A percentile compares a stretch with the other conserved stretches of the same genome.
Evolutionary conservation across 2,797 vertebrate species (phyloP).

Genomic region (Meda fulgida): DNA sequence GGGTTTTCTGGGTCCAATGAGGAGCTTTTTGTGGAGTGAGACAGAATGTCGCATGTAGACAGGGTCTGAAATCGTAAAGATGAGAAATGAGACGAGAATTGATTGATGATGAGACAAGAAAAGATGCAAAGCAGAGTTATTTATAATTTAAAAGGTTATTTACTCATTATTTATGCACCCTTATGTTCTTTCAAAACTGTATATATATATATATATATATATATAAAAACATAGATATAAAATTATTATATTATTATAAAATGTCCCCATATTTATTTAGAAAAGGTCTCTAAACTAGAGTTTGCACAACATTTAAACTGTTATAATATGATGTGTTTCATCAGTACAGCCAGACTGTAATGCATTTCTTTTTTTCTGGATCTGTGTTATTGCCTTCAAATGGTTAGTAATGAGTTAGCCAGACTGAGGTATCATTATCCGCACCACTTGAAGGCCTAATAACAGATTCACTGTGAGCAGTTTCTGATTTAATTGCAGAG

Average conservation of each 20-base stretch:
- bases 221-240: too few species aligned
- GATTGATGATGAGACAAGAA: too few species aligned
- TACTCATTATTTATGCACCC: background rate
- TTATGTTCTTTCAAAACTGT: too few species aligned
- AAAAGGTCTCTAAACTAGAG: background rate
- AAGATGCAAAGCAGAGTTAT: background rate
- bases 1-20: constrained; percentile 18
- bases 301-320: background rate
- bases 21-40: constrained; percentile 22
- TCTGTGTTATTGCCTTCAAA: constrained; percentile 38
- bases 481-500: constrained; percentile 42
- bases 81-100: background rate
- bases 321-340: background rate
- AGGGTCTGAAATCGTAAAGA: background rate
- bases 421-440: constrained; percentile 34
- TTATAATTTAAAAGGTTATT: background rate
- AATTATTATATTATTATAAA: background rate
- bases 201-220: background rate
- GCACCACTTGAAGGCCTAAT: constrained; percentile 15
- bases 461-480: constrained; percentile 26
- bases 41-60: background rate
- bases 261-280: background rate
- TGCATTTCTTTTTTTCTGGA: background rate
- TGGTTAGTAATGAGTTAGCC: constrained; percentile 31
- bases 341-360: background rate